Percentiles rank a stretch among this genome's conserved stretches.
These are phyloP conservation scores for Ellobium chinense DNA, from an alignment of 2,888 invertebrate species.

Conservation along the genomic window DNA sequence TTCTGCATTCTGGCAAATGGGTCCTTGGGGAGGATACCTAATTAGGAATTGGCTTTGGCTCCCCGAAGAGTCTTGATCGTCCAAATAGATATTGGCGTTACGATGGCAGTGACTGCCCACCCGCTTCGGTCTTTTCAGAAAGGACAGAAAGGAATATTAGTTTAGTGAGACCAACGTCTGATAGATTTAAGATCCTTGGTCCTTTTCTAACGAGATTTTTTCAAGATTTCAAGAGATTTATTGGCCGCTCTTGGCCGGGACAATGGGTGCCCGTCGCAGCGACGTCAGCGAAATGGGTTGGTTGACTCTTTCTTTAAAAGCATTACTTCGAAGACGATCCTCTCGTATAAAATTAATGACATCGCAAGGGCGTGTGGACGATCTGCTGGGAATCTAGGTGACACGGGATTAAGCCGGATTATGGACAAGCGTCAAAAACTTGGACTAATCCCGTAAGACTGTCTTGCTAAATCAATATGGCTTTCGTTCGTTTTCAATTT, in stretches of 20 bases:
- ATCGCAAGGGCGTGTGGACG: too few relatives aligned
- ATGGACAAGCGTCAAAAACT: too few relatives aligned
- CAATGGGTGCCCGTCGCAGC: too few relatives aligned
- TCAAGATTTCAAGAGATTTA: neutral
- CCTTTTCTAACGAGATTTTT: neutral
- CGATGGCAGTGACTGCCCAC: neutral
- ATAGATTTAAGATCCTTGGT: neutral
- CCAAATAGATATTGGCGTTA: slow-evolving; percentile 21
- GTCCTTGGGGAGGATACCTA: neutral
- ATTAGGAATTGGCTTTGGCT: slow-evolving; percentile 3
- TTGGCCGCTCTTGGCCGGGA: neutral
- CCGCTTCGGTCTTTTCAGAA: neutral
- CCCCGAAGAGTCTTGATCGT: neutral
- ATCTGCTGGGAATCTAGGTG: too few relatives aligned
- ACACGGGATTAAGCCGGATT: too few relatives aligned
- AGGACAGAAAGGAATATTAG: neutral
- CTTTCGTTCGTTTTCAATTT: too few relatives aligned
- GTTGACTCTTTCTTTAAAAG: too few relatives aligned
- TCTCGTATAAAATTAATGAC: too few relatives aligned
- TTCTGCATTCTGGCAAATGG: slow-evolving; percentile 18
- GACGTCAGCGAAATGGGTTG: too few relatives aligned
- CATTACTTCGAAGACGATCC: too few relatives aligned
- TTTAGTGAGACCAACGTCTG: neutral
- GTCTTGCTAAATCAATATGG: too few relatives aligned
- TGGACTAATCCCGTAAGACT: too few relatives aligned